These are phyloP conservation scores for Clarias batrachus DNA, from an alignment of 2,113 vertebrate genomes.

Conservation along the genomic window DNA sequence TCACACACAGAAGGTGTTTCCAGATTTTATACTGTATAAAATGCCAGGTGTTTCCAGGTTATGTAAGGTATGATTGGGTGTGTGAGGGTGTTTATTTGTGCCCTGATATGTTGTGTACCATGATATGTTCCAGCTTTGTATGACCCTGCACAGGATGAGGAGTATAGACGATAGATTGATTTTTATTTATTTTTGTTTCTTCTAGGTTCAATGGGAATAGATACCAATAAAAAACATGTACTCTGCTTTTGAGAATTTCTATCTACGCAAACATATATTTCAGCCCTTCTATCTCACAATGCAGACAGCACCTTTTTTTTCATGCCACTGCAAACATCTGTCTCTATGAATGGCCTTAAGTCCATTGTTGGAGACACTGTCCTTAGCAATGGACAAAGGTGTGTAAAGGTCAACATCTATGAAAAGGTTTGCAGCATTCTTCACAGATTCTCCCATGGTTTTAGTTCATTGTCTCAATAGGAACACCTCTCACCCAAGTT, in stretches of 20 bases:
- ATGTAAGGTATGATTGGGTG: no score
- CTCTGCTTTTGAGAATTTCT: not conserved
- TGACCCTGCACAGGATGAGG: no score
- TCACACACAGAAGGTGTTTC: no score
- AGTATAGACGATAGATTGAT: no score
- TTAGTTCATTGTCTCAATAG: not conserved
- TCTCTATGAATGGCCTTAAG: not conserved
- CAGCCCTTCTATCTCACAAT: not conserved
- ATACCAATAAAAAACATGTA: not conserved
- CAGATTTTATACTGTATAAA: no score
- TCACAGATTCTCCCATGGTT: not conserved
- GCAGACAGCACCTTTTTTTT: not conserved
- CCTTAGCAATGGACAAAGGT: not conserved
- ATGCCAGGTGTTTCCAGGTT: no score
- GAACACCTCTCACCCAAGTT: not conserved
- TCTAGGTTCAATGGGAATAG: not conserved
- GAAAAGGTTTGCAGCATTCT: not conserved
- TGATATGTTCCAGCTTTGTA: no score
- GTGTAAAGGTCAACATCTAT: not conserved
- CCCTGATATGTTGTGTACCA: no score
- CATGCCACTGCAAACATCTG: not conserved
- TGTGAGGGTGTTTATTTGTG: no score
- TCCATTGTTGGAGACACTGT: not conserved
- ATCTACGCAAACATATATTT: not conserved
- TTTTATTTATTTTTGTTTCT: not conserved